Conservation (phyloP, 2,888 invertebrate species). For the Tineola bisselliella region DNA sequence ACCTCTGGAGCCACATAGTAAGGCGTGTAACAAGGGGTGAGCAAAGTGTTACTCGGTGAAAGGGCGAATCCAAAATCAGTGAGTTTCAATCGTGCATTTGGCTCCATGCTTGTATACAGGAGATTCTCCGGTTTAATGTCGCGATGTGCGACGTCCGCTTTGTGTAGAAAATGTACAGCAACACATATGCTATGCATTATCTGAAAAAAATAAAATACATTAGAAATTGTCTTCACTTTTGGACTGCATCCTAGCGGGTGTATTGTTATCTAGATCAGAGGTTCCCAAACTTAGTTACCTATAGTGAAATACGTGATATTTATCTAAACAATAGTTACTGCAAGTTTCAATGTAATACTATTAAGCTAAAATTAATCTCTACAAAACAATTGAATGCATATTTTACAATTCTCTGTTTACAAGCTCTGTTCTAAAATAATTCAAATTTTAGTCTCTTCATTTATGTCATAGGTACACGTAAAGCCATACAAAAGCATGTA, state of each 20-base stretch:
- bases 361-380: too few species aligned
- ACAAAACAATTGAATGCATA: too few species aligned
- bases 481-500: too few species aligned
- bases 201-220: too few species aligned
- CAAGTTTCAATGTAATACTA: background rate
- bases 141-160: constrained; percentile 94
- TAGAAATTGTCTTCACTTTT: too few species aligned
- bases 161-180: constrained; percentile 93
- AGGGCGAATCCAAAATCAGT: constrained; percentile 99
- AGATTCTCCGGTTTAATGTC: constrained; percentile 99
- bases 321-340: background rate
- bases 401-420: too few species aligned
- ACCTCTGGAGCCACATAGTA: constrained; percentile 88
- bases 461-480: too few species aligned
- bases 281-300: too few species aligned
- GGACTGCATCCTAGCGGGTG: too few species aligned
- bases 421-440: too few species aligned
- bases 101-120: constrained; percentile 81
- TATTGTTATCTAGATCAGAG: too few species aligned
- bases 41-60: constrained; percentile 83
- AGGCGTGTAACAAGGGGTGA: constrained; percentile 99
- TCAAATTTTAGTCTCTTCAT: too few species aligned
- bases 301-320: background rate
- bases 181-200: constrained; percentile 97
- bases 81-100: constrained; percentile 87